Percentiles rank a stretch among this genome's conserved stretches.
Evolutionary conservation across 2,888 invertebrate genomes (phyloP).

Genomic region (Drosophila neoperkinsi): DNA sequence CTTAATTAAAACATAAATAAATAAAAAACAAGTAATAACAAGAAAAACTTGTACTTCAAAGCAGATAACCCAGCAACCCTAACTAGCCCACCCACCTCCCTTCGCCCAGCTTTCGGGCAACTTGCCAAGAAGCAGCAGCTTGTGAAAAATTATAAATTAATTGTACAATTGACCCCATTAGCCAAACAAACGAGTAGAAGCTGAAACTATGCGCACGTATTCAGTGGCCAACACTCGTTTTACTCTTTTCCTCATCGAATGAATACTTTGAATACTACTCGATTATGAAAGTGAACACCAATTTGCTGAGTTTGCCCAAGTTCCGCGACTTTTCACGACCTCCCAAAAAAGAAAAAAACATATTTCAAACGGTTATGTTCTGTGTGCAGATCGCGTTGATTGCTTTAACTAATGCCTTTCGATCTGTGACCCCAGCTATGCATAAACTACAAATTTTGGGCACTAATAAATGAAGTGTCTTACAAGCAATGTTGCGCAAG

Average conservation of each 20-base stretch:
- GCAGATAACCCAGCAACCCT: conserved; percentile 4
- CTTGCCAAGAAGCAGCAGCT: conserved; percentile 32
- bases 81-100: conserved; percentile 3
- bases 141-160: conserved; percentile 62
- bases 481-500: conserved; percentile 22
- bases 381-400: conserved; percentile 44
- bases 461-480: neutral
- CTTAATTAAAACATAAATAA: neutral
- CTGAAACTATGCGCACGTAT: conserved; percentile 33
- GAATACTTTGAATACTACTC: conserved; percentile 32
- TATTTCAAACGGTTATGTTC: conserved; percentile 11
- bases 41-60: conserved; percentile 3
- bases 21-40: neutral
- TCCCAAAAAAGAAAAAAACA: conserved; percentile 11
- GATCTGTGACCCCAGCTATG: conserved; percentile 49
- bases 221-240: conserved; percentile 15
- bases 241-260: conserved; percentile 7
- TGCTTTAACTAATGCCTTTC: conserved; percentile 51
- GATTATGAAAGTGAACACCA: conserved; percentile 21
- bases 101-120: conserved; percentile 11
- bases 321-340: conserved; percentile 47
- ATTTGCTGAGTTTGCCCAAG: conserved; percentile 46
- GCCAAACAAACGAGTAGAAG: conserved; percentile 37
- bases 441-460: conserved; percentile 25
- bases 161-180: conserved; percentile 71